Percentiles rank a stretch among this genome's conserved stretches.
Conservation (phyloP, 2,113 vertebrate species). For the Gymnorhina tibicen region DNA sequence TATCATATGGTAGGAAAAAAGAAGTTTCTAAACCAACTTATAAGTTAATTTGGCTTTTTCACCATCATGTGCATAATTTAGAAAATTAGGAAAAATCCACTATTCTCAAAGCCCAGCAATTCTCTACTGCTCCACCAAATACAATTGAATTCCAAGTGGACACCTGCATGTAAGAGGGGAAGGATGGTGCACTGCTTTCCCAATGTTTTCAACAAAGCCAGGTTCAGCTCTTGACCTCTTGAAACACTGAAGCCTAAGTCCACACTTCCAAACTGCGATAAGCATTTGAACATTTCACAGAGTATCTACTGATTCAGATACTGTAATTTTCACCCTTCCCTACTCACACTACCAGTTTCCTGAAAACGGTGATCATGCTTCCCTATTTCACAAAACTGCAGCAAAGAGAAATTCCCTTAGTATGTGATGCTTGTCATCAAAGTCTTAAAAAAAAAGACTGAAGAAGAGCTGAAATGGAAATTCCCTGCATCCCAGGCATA, state of each 20-base stretch:
- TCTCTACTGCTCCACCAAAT: background rate
- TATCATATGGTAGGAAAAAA: background rate
- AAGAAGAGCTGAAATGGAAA: background rate
- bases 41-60: background rate
- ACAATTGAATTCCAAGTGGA: background rate
- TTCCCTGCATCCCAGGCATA: background rate
- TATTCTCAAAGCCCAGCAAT: background rate
- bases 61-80: background rate
- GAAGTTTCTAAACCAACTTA: background rate
- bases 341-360: background rate
- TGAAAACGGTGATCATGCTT: background rate
- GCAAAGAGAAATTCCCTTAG: background rate
- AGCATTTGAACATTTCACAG: background rate
- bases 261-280: background rate
- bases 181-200: background rate
- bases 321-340: background rate
- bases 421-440: background rate
- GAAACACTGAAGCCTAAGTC: background rate
- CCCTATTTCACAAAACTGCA: background rate
- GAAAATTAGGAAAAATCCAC: background rate
- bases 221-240: background rate
- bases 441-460: background rate
- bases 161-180: background rate
- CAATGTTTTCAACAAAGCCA: background rate
- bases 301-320: background rate